Conservation (phyloP, 1,140 invertebrate genomes). For the Drosophila nebulosa region DNA sequence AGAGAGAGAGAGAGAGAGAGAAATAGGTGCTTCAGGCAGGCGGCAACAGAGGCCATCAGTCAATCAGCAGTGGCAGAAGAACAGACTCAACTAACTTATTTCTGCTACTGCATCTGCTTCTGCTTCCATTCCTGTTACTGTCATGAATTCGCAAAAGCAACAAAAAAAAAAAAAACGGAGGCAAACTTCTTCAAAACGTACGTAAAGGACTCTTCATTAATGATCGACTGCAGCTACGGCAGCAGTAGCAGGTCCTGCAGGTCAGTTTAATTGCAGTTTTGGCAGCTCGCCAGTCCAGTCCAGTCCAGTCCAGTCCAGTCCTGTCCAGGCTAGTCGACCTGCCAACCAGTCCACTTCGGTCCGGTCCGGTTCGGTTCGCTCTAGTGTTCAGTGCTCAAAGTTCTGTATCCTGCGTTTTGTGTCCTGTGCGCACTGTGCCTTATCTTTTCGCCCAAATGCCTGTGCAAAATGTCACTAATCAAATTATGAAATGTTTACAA, state of each 20-base stretch:
- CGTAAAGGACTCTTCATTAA: slow-evolving; percentile 46
- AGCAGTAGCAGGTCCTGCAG: background rate
- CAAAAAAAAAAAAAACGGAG: background rate
- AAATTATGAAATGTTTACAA: slow-evolving; percentile 69
- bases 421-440: slow-evolving; percentile 40
- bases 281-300: slow-evolving; percentile 35
- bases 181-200: slow-evolving; percentile 2
- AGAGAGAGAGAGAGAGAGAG: background rate
- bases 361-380: background rate
- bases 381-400: background rate
- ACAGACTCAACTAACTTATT: background rate
- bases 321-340: too few species aligned
- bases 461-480: slow-evolving; percentile 73
- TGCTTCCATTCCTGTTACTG: slow-evolving; percentile 13
- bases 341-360: too few species aligned
- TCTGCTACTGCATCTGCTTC: background rate
- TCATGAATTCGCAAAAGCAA: background rate
- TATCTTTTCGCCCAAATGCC: slow-evolving; percentile 74
- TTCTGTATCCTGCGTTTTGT: background rate
- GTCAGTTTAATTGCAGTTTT: slow-evolving; percentile 54
- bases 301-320: slow-evolving; percentile 2
- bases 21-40: background rate
- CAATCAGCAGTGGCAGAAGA: slow-evolving; percentile 1
- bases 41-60: slow-evolving; percentile 9
- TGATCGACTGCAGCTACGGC: slow-evolving; percentile 29